Base-by-base conservation (phyloP, 2,888 invertebrate species). In the Machimus atricapillus region DNA sequence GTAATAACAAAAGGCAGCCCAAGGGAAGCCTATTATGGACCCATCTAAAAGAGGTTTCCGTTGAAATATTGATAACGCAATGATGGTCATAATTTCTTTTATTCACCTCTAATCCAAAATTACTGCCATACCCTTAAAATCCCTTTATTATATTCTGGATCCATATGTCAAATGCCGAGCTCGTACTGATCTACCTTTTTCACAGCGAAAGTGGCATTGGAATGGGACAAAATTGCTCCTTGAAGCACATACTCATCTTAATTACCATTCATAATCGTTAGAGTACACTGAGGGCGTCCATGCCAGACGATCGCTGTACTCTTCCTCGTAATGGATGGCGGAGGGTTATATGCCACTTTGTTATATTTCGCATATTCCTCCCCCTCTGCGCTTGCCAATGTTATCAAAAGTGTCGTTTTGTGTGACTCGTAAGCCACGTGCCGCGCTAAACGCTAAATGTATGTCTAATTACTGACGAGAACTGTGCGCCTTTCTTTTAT, bases 201-300 rank as follows among this genome's bases (percentile, higher is more conserved):
- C 66, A 40, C 5, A 40, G 58, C 5, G 27, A 43, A 34, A 56
- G 14, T 66, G 8, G 23, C 27, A 0, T 52, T n/a, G 16, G 79
- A 27, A 37, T 52, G 77, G 82, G 82, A 76, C 86, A 27, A 86
- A 88, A 86, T 83, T 77, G 86, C 66, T 81, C 23, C 86, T 87
- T 66, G 43, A 87, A 78, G 82, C 86, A 88, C 73, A 86, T 78
- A 86, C 86, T 87, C 87, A 66, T 87, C 88, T 88, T 88, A 88
- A 88, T 88, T 88, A 86, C 88, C 87, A 88, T 88, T 88, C 88
- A 88, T 88, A 88, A 88, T 88, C 88, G 79, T 88, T 87, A 87
- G 87, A 73, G 43, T 88, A 86, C 86, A 87, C 86, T 86, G 78
- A 76, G 81, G 73, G 56, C 56, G 86, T 40, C 58, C 73, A 23